Evolutionary conservation across 2,797 vertebrate species (phyloP).

Genomic region (Sebastes paucispinis): DNA sequence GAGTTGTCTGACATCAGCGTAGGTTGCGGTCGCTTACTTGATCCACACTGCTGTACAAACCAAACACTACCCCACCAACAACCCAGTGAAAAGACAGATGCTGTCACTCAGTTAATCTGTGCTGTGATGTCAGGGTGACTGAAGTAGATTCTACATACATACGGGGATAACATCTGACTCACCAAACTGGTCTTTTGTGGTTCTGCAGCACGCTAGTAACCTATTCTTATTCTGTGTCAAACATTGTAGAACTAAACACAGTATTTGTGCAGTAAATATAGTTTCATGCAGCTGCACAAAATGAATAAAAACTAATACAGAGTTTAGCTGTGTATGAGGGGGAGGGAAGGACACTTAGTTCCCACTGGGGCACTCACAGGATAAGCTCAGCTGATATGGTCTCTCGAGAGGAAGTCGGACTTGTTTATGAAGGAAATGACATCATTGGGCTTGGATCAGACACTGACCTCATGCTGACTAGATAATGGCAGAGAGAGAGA

Average conservation of each 20-base stretch:
- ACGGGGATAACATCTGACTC: constrained; percentile 29
- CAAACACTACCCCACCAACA: constrained; percentile 21
- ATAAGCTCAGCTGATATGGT: constrained; percentile 67
- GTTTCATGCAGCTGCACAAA: constrained; percentile 18
- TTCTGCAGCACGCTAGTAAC: constrained; percentile 3
- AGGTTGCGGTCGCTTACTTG: constrained; percentile 15
- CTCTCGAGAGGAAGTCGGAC: constrained; percentile 66
- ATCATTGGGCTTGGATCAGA: constrained; percentile 69
- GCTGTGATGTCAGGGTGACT: constrained; percentile 24
- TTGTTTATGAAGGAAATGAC: constrained; percentile 81
- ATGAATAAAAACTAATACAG: constrained; percentile 1
- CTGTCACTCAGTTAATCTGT: constrained; percentile 34
- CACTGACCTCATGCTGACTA: constrained; percentile 76
- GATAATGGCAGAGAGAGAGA: constrained; percentile 40
- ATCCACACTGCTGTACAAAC: constrained; percentile 35
- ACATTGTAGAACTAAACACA: constrained; percentile 5
- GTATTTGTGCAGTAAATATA: not conserved
- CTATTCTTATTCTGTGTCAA: constrained; percentile 14
- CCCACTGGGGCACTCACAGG: constrained; percentile 52
- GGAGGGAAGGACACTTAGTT: constrained; percentile 6
- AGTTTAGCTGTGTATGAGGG: not conserved
- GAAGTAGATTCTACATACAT: constrained; percentile 19
- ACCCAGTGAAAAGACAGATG: constrained; percentile 16
- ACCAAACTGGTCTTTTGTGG: constrained; percentile 19
- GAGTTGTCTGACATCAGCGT: constrained; percentile 31